phyloP scores from a whole-genome alignment of 2,888 invertebrate species.

The Tridacna crocea region DNA sequence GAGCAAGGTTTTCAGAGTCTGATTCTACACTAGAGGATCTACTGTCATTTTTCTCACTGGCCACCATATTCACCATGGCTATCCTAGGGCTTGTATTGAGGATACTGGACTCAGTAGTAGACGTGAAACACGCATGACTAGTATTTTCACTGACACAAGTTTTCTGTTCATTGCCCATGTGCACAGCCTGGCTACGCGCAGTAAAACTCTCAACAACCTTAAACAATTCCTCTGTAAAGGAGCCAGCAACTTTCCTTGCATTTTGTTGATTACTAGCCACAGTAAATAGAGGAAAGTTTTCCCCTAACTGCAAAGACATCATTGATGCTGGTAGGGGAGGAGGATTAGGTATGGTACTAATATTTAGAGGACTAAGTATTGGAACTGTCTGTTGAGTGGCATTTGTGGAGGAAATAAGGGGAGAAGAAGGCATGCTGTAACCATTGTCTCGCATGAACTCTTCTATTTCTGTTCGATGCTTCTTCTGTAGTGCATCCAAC shows the following conservation, averaged over 20 bases:
- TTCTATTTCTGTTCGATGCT: constrained; percentile 70
- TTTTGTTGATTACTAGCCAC: constrained; percentile 40
- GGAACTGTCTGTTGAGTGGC: constrained; percentile 53
- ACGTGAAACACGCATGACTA: constrained; percentile 40
- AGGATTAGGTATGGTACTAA: constrained; percentile 62
- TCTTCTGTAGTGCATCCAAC: constrained; percentile 63
- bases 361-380: constrained; percentile 67
- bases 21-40: constrained; percentile 15
- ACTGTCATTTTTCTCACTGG: constrained; percentile 18
- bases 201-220: constrained; percentile 45
- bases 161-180: constrained; percentile 9
- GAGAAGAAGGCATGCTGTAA: constrained; percentile 59
- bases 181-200: constrained; percentile 37
- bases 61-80: constrained; percentile 23
- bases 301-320: constrained; percentile 48
- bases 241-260: constrained; percentile 34
- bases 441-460: constrained; percentile 68
- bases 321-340: constrained; percentile 61
- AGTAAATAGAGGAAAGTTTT: constrained; percentile 50
- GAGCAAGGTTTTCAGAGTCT: constrained; percentile 34
- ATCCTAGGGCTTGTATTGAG: constrained; percentile 38
- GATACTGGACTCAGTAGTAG: constrained; percentile 31
- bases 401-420: constrained; percentile 55
- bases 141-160: constrained; percentile 11
- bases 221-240: constrained; percentile 56